Evolutionary conservation across 2,113 vertebrate genomes (phyloP).

Genomic region (Typhlomys cinereus): DNA sequence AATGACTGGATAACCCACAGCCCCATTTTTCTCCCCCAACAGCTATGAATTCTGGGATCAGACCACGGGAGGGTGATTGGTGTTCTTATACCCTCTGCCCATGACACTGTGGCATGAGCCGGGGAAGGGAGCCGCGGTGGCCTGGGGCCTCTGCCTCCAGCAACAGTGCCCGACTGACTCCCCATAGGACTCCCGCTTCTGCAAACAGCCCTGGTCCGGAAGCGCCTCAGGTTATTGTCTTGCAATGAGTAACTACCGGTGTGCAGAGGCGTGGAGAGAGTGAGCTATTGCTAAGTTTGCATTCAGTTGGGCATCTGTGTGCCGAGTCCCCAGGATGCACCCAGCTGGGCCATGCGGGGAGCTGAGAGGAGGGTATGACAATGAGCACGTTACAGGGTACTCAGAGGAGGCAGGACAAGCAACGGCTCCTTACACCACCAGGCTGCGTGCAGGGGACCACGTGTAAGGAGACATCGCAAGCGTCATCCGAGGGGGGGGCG

Average conservation of each 20-base stretch:
- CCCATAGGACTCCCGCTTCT: not conserved
- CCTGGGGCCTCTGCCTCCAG: not conserved
- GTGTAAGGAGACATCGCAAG: accelerated
- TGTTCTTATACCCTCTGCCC: not conserved
- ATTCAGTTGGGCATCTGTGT: not conserved
- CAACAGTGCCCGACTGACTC: not conserved
- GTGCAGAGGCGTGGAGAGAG: accelerated
- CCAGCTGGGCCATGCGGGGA: not conserved
- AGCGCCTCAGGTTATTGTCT: not conserved
- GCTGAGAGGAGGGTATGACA: not conserved
- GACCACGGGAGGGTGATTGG: constrained; percentile 44
- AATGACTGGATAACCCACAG: constrained; percentile 65
- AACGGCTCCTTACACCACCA: not conserved
- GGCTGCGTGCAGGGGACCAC: accelerated
- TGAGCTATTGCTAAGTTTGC: not conserved
- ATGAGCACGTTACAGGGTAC: not conserved
- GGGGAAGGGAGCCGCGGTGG: not conserved
- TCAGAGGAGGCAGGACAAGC: not conserved
- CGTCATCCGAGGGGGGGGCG: not conserved
- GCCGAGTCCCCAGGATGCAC: not conserved
- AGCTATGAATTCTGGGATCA: constrained; percentile 72
- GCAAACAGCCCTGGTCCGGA: constrained; percentile 3
- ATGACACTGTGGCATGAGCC: not conserved
- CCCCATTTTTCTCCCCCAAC: constrained; percentile 66
- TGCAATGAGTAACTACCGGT: not conserved